These are phyloP conservation scores for Salminus brasiliensis DNA, from an alignment of 2,113 vertebrate species.

Conservation along the genomic window DNA sequence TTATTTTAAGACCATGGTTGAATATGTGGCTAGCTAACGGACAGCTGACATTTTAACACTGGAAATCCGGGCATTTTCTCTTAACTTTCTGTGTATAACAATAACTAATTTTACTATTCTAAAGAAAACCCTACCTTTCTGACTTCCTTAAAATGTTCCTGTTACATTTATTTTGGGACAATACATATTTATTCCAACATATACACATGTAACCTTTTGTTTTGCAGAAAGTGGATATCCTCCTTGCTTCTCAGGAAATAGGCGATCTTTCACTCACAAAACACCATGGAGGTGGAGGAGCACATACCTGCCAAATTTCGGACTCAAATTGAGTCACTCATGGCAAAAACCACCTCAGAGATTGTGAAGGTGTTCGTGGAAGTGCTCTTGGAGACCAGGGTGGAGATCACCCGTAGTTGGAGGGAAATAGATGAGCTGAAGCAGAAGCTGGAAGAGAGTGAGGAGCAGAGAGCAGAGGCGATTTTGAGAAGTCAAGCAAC, in stretches of 20 bases:
- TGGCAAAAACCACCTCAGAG: conserved; percentile 43
- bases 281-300: conserved; percentile 48
- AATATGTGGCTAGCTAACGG: no score
- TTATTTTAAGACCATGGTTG: no score
- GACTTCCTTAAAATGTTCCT: no score
- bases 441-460: conserved; percentile 42
- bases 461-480: conserved; percentile 12
- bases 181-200: not conserved
- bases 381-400: conserved; percentile 42
- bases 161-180: not conserved
- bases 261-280: not conserved
- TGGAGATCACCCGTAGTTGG: conserved; percentile 47
- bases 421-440: conserved; percentile 41
- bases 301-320: conserved; percentile 43
- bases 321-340: conserved; percentile 42
- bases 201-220: not conserved
- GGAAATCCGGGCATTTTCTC: no score
- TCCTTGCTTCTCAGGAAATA: not conserved
- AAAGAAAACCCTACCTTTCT: no score
- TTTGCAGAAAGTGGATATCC: not conserved
- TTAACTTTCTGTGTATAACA: no score
- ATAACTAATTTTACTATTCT: no score
- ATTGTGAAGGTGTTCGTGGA: conserved; percentile 51
- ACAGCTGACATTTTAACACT: no score
- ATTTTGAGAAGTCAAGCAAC: conserved; percentile 6